Percentiles rank a stretch among this genome's conserved stretches.
These are phyloP conservation scores for Amblyjoppa proteus DNA, from an alignment of 2,888 invertebrate genomes.

Conservation along the genomic window DNA sequence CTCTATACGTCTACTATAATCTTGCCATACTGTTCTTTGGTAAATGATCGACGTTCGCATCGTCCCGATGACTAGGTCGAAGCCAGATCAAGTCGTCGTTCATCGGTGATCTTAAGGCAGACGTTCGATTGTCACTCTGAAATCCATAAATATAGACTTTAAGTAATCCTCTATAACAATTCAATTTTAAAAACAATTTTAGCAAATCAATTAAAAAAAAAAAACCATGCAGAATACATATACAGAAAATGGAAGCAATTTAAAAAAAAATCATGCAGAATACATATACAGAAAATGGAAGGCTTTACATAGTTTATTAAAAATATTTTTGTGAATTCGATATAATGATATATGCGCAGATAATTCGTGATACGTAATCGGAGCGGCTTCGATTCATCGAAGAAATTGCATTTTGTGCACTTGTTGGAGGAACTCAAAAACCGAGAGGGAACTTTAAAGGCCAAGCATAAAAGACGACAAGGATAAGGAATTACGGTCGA, in stretches of 20 bases:
- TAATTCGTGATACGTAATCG: slow-evolving; percentile 21
- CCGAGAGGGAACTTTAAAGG: slow-evolving; percentile 6
- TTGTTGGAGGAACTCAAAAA: background rate
- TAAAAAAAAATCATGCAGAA: background rate
- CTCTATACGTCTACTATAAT: background rate
- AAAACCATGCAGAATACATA: background rate
- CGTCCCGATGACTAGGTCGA: slow-evolving; percentile 60
- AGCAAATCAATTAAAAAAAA: too few species aligned
- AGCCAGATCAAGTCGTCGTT: slow-evolving; percentile 59
- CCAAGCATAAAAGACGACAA: too few species aligned
- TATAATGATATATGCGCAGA: background rate
- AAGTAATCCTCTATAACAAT: slow-evolving; percentile 3
- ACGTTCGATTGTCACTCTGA: slow-evolving; percentile 71
- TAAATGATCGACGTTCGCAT: slow-evolving; percentile 67
- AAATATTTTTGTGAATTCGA: background rate
- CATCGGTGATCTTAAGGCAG: slow-evolving; percentile 51
- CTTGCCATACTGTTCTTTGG: slow-evolving; percentile 76
- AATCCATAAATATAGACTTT: slow-evolving; percentile 65
- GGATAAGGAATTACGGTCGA: too few species aligned
- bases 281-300: too few species aligned
- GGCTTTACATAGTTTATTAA: background rate
- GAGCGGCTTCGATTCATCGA: slow-evolving; percentile 14
- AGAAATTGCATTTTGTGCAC: slow-evolving; percentile 27
- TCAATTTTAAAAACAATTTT: background rate
- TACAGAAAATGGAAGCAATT: background rate